Conservation (phyloP, 2,888 invertebrate species). For the Leptinotarsa juncta region DNA sequence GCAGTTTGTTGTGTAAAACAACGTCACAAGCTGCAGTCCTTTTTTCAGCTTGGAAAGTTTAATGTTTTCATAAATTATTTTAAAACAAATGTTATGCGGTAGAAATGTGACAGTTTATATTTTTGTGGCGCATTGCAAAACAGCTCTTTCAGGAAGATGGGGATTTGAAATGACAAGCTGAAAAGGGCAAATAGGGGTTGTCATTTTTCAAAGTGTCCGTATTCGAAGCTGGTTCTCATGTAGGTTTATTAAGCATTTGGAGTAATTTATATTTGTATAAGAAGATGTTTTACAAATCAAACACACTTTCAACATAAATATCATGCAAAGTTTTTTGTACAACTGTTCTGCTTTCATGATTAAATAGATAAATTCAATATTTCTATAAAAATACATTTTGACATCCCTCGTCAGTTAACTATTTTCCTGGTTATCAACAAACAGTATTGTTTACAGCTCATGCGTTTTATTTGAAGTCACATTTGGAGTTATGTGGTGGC, state of each 20-base stretch:
- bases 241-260: not conserved
- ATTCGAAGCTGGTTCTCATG: not conserved
- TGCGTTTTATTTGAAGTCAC: too few species aligned
- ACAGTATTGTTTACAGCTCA: too few species aligned
- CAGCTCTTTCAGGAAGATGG: constrained; percentile 37
- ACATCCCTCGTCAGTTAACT: too few species aligned
- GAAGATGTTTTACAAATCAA: too few species aligned
- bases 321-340: too few species aligned
- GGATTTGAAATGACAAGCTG: constrained; percentile 29
- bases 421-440: too few species aligned
- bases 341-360: too few species aligned
- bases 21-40: constrained; percentile 15
- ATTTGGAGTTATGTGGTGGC: too few species aligned
- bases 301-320: too few species aligned
- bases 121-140: constrained; percentile 33
- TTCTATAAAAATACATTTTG: too few species aligned
- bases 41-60: constrained; percentile 36
- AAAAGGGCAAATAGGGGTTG: constrained; percentile 19
- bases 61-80: constrained; percentile 40
- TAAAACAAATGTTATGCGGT: constrained; percentile 35
- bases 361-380: too few species aligned
- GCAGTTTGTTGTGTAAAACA: constrained; percentile 4
- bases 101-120: constrained; percentile 38
- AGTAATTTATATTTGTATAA: too few species aligned
- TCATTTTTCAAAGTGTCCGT: not conserved